Percentiles rank a stretch among this genome's conserved stretches.
Conservation (phyloP, 1,140 invertebrate species). For the Pseudoatta argentina region DNA sequence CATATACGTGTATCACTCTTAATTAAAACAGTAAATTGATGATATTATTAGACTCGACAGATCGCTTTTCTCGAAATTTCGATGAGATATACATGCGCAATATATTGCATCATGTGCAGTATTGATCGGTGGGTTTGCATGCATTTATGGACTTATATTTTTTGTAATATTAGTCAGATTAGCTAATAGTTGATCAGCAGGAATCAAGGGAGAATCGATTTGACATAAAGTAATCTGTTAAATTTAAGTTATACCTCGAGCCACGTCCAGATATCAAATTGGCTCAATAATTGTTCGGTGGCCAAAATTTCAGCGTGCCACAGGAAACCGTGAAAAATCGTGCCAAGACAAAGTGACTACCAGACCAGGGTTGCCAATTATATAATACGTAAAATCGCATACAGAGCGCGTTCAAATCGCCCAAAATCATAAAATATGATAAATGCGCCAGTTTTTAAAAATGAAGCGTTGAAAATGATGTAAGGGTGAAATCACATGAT, state of each 20-base stretch:
- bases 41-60: not conserved
- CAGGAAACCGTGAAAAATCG: not conserved
- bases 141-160: not conserved
- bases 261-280: not conserved
- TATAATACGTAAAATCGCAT: no score
- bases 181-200: not conserved
- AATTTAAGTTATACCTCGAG: not conserved
- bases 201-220: not conserved
- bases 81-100: no score
- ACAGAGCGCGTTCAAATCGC: no score
- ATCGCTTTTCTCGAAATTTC: not conserved
- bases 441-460: no score
- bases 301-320: not conserved
- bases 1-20: not conserved
- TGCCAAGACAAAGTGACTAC: no score
- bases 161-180: not conserved
- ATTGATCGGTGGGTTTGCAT: not conserved
- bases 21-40: not conserved
- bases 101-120: not conserved
- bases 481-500: no score
- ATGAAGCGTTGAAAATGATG: no score
- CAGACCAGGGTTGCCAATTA: no score
- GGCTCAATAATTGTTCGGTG: not conserved
- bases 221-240: not conserved
- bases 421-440: no score